These are phyloP conservation scores for Presbytis comata DNA, from an alignment of 2,797 vertebrate species.

Conservation along the genomic window DNA sequence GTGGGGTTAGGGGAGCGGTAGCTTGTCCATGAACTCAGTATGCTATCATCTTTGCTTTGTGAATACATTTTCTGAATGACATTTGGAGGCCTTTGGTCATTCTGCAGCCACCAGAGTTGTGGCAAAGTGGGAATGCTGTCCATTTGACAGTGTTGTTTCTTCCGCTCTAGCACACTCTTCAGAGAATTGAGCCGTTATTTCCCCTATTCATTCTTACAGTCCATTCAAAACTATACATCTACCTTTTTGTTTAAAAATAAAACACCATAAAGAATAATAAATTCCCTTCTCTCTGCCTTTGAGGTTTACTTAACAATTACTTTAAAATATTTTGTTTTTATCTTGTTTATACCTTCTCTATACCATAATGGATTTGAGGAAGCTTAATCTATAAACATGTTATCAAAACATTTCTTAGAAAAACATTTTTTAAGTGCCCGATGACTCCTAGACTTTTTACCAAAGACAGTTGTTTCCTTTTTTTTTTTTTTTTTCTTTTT, in stretches of 20 bases:
- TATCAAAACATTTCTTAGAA: neutral
- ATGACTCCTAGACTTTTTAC: conserved; percentile 15
- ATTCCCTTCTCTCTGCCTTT: neutral
- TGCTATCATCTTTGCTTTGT: neutral
- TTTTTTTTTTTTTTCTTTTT: too few species aligned
- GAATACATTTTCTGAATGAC: neutral
- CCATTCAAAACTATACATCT: neutral
- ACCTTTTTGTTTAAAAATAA: neutral
- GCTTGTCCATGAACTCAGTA: neutral
- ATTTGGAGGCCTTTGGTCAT: neutral
- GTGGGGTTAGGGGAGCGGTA: too few species aligned
- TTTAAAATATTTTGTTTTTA: conserved; percentile 26
- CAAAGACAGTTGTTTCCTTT: neutral
- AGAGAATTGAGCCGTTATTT: neutral
- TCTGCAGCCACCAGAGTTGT: neutral
- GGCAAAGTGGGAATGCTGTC: neutral
- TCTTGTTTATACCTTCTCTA: neutral
- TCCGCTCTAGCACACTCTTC: neutral
- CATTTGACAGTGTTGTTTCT: neutral
- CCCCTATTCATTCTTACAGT: neutral
- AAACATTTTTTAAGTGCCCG: neutral
- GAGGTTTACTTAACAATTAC: neutral
- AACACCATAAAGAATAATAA: neutral
- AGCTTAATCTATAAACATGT: neutral
- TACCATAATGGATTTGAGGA: conserved; percentile 7